Evolutionary conservation across 37 sponge, comb jelly and placozoan species (phyloP).

Genomic region (Corticium candelabrum): DNA sequence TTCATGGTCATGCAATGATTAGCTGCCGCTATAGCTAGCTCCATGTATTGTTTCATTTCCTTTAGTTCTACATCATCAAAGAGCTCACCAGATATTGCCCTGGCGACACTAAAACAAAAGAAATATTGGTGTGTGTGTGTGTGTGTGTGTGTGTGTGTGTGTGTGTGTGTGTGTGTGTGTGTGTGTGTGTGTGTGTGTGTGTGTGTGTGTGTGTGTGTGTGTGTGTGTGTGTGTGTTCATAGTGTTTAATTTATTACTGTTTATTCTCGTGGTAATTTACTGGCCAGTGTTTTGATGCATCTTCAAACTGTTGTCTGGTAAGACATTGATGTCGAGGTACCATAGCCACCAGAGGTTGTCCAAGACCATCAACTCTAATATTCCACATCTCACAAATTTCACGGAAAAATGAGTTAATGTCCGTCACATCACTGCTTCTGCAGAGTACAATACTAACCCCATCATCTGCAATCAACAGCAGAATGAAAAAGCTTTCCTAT

Average conservation of each 20-base stretch:
- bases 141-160: too few relatives aligned
- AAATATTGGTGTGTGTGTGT: too few relatives aligned
- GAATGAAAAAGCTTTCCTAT: too few relatives aligned
- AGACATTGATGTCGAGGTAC: slow-evolving; percentile 52
- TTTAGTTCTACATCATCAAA: slow-evolving; percentile 36
- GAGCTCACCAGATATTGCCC: slow-evolving; percentile 18
- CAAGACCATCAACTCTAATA: slow-evolving; percentile 20
- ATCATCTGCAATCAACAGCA: too few relatives aligned
- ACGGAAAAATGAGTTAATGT: too few relatives aligned
- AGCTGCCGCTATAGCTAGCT: slow-evolving; percentile 33
- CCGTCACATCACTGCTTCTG: too few relatives aligned
- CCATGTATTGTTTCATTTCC: slow-evolving; percentile 52
- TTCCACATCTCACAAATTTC: too few relatives aligned
- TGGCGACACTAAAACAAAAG: slow-evolving; percentile 47
- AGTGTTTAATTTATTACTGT: slow-evolving; percentile 22
- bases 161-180: too few relatives aligned
- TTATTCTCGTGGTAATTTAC: slow-evolving; percentile 70
- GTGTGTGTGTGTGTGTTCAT: slow-evolving; percentile 9
- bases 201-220: too few relatives aligned
- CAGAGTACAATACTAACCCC: too few relatives aligned
- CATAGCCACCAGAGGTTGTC: slow-evolving; percentile 15
- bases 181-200: too few relatives aligned
- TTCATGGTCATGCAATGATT: background rate
- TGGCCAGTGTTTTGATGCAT: slow-evolving; percentile 51
- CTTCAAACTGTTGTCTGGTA: slow-evolving; percentile 63